These are phyloP conservation scores for Sturmia bella DNA, from an alignment of 2,888 invertebrate species.

Conservation along the genomic window DNA sequence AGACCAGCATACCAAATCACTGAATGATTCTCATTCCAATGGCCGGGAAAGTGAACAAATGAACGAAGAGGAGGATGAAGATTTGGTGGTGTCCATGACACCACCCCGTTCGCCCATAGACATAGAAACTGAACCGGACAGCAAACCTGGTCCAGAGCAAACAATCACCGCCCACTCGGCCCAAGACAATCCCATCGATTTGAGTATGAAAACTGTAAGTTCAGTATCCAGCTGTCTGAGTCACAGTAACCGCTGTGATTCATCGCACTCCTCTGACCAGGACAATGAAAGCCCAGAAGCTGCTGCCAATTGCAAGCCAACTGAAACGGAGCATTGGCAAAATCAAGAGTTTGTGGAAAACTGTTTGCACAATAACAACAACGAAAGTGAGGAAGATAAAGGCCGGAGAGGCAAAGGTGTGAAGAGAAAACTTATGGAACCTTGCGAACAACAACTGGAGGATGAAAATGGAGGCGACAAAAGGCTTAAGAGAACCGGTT, in stretches of 20 bases:
- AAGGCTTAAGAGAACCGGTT: conserved; percentile 1
- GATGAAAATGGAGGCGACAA: background rate
- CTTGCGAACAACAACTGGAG: background rate
- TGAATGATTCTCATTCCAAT: conserved; percentile 57
- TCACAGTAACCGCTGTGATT: conserved; percentile 73
- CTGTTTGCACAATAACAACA: conserved; percentile 69
- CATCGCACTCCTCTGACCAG: conserved; percentile 37
- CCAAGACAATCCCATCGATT: conserved; percentile 90
- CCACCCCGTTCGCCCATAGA: conserved; percentile 83
- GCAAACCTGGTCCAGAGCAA: conserved; percentile 75
- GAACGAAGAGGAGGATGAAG: conserved; percentile 82
- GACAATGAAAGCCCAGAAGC: conserved; percentile 51
- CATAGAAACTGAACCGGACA: conserved; percentile 22
- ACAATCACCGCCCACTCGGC: conserved; percentile 53
- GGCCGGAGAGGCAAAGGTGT: conserved; percentile 20
- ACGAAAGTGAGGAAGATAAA: conserved; percentile 47
- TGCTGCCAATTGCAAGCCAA: conserved; percentile 64
- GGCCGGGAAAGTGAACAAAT: conserved; percentile 61
- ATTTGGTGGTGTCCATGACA: conserved; percentile 83
- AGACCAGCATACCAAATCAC: conserved; percentile 32
- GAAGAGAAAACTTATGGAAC: conserved; percentile 41
- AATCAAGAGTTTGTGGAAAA: conserved; percentile 69
- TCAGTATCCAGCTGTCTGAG: conserved; percentile 77
- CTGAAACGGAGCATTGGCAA: conserved; percentile 71
- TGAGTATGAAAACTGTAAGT: conserved; percentile 88